Evolutionary conservation across 2,888 invertebrate genomes (phyloP).

Genomic region (Acanthoscelides obtectus): DNA sequence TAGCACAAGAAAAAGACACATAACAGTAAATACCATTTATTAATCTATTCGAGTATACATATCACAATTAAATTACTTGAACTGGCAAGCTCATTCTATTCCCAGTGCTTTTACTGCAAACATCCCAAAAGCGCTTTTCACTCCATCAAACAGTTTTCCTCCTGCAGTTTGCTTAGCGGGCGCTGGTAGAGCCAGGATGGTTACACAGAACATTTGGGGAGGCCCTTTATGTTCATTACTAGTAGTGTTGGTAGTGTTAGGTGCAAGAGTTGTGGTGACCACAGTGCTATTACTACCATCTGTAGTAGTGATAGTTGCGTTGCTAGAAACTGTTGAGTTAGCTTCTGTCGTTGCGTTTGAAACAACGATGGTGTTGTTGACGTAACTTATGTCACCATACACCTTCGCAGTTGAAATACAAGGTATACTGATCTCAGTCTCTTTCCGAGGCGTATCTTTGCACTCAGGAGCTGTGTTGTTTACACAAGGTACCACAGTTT

Average conservation of each 20-base stretch:
- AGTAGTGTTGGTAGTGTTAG: slow-evolving; percentile 10
- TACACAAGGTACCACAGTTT: slow-evolving; percentile 37
- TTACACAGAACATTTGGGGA: slow-evolving; percentile 34
- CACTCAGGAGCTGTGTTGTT: slow-evolving; percentile 37
- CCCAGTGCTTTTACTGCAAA: slow-evolving; percentile 31
- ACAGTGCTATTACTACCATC: slow-evolving; percentile 11
- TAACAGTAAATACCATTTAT: too few relatives aligned
- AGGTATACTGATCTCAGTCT: slow-evolving; percentile 34
- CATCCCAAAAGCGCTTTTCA: slow-evolving; percentile 26
- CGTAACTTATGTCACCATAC: slow-evolving; percentile 29
- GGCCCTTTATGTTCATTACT: slow-evolving; percentile 6
- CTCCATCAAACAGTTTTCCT: slow-evolving; percentile 26
- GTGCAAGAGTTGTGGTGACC: slow-evolving; percentile 11
- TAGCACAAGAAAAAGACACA: too few relatives aligned
- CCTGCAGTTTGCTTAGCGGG: slow-evolving; percentile 29
- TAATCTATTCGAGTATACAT: neutral
- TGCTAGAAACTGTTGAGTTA: slow-evolving; percentile 12
- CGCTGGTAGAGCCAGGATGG: slow-evolving; percentile 36
- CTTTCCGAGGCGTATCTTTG: slow-evolving; percentile 27
- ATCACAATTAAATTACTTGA: neutral
- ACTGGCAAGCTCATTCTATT: slow-evolving; percentile 18
- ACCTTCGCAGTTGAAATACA: slow-evolving; percentile 39
- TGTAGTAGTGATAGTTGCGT: slow-evolving; percentile 15
- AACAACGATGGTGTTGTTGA: slow-evolving; percentile 31
- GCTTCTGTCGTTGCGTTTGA: slow-evolving; percentile 11